A percentile compares a stretch with the other conserved stretches of the same genome.
phyloP scores from a whole-genome alignment of 30 jellyfish, hydroid and myxozoan species.

The Aurelia aurita region DNA sequence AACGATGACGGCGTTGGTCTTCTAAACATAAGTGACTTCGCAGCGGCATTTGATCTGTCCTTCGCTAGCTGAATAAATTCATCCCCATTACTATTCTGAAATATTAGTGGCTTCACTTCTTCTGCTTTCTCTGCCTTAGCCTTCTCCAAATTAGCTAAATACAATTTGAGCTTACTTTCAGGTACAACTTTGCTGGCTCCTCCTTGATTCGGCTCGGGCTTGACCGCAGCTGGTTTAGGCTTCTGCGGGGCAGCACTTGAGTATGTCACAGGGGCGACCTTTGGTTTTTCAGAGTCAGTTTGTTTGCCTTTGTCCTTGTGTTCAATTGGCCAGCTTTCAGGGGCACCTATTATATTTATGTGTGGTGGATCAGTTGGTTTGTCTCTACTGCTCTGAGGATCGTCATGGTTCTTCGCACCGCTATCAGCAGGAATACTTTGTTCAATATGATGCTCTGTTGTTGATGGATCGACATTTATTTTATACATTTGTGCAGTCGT shows the following conservation, averaged over 20 bases:
- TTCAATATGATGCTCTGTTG: constrained; percentile 45
- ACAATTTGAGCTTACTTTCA: background rate
- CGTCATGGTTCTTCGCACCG: constrained; percentile 3
- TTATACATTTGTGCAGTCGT: constrained; percentile 52
- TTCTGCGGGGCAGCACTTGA: constrained; percentile 35
- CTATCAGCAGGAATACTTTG: background rate
- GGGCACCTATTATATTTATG: constrained; percentile 72
- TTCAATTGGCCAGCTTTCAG: constrained; percentile 88
- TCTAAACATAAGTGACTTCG: constrained; percentile 38
- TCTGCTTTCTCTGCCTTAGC: background rate
- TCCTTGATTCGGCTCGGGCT: constrained; percentile 1
- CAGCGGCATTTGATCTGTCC: constrained; percentile 11
- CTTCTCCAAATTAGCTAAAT: background rate
- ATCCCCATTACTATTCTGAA: background rate
- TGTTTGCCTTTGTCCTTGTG: constrained; percentile 44
- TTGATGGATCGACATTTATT: constrained; percentile 36
- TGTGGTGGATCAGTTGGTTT: constrained; percentile 18
- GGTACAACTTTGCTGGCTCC: background rate
- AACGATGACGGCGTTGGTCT: constrained; percentile 20
- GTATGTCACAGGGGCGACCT: constrained; percentile 64
- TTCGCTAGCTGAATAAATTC: background rate
- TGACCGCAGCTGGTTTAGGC: constrained; percentile 38
- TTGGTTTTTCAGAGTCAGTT: constrained; percentile 31
- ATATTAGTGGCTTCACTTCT: background rate
- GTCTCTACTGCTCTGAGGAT: constrained; percentile 14